Evolutionary conservation across 1,140 invertebrate genomes (phyloP), one percentile per base, ranked within the genome.

Genomic region (Agrypnia vestita): DNA sequence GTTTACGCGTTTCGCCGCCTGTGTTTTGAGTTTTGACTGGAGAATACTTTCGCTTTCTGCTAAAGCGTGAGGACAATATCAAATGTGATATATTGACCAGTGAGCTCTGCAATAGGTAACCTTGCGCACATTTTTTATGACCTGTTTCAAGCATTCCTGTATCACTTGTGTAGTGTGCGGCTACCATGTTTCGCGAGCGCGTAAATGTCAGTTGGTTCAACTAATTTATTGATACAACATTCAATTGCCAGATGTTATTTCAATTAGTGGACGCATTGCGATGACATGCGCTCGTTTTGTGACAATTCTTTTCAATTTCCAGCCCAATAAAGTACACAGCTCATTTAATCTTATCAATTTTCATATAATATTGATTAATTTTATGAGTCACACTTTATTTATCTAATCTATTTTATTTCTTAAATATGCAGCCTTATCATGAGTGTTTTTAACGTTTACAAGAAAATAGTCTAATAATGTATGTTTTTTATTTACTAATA

Each of bases 201-300:
- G 17, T 49, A 64, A 76, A 76, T 76, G 74, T 76, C 74, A 76
- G 43, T 76, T 64, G 44, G 44, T 17, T 64, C 13, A 78, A 67
- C n/a, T 61, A 69, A 69, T 78, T 78, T 78, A 78, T 78, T 78
- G 76, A 78, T 78, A 78, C 62, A 78, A 78, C 76, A 78, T 67
- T 67, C 76, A 78, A 78, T 78, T 78, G 61, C 76, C 76, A 78
- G 76, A 78, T 78, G 76, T 78, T 78, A 67, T 67, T 69, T 71
- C 76, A 78, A 78, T 78, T 69, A 78, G 47, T 61, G 62, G 15
- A 15, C 76, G 76, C 61, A 56, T 78, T 21, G 56, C 51, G 76
- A 67, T 78, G 64, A 78, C 76, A 71, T 69, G 15, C 64, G 19
- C 10, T 69, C 21, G 49, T 73, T 73, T 55, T 53, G 47, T 55